Evolutionary conservation across 2,797 vertebrate genomes (phyloP).

Genomic region (Adelosebastes latens): DNA sequence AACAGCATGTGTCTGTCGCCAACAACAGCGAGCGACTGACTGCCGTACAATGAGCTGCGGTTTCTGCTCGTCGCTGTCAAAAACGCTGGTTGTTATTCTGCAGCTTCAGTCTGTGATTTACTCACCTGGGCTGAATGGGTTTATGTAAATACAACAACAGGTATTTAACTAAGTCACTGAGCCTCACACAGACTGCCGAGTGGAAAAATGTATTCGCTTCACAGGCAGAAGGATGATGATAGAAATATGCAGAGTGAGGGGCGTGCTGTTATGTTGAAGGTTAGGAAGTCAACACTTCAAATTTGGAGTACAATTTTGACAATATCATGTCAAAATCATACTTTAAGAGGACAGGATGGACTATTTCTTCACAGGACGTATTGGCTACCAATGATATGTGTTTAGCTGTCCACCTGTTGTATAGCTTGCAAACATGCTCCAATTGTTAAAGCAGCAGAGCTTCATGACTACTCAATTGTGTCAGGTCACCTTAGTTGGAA

Average conservation of each 20-base stretch:
- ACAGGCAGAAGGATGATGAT: neutral
- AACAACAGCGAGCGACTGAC: constrained; percentile 3
- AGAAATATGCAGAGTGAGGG: neutral
- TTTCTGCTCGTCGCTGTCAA: constrained; percentile 5
- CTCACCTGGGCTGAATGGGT: constrained; percentile 1
- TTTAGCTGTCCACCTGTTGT: neutral
- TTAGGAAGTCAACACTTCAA: neutral
- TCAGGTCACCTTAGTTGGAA: neutral
- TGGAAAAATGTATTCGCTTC: neutral
- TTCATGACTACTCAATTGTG: neutral
- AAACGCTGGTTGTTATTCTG: constrained; percentile 2
- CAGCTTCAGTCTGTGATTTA: neutral
- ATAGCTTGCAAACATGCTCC: neutral
- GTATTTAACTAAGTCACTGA: constrained; percentile 34
- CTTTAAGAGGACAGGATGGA: neutral
- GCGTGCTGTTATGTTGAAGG: neutral
- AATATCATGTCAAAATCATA: neutral
- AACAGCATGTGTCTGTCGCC: constrained; percentile 18
- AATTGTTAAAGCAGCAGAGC: neutral
- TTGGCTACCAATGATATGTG: neutral
- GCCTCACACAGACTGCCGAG: neutral
- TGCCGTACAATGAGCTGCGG: constrained; percentile 28
- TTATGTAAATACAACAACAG: constrained; percentile 37
- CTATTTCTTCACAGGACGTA: neutral
- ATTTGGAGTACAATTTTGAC: neutral